Conservation (phyloP, 2,113 vertebrate genomes). For the Dryoscopus gambensis region DNA sequence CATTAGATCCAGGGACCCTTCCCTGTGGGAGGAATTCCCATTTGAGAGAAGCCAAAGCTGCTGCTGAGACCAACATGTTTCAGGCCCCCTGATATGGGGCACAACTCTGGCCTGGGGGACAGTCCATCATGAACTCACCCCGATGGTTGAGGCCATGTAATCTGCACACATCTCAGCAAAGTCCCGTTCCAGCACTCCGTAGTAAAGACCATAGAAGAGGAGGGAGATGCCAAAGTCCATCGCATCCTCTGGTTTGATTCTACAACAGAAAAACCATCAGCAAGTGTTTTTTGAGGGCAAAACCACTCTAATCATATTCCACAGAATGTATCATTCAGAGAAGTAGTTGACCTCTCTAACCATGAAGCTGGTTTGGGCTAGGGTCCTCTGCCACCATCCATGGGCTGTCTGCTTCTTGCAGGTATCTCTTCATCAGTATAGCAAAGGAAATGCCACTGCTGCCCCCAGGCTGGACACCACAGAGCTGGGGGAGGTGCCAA, state of each 20-base stretch:
- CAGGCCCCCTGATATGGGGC: fast-evolving
- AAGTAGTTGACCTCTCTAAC: background rate
- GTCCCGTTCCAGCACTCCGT: constrained; percentile 93
- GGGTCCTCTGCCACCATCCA: background rate
- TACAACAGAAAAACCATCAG: constrained; percentile 32
- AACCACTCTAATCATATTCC: background rate
- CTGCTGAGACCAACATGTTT: background rate
- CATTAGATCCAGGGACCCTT: background rate
- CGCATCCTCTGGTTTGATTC: constrained; percentile 95
- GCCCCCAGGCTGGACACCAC: no score
- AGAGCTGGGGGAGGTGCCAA: background rate
- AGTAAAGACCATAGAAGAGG: constrained; percentile 96
- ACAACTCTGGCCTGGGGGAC: background rate
- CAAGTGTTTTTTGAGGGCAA: background rate
- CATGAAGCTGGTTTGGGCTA: background rate
- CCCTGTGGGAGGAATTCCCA: fast-evolving
- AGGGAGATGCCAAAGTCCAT: constrained; percentile 98
- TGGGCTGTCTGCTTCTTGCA: background rate
- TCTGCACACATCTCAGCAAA: constrained; percentile 99
- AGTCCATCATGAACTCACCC: constrained; percentile 69
- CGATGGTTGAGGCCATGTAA: constrained; percentile 97
- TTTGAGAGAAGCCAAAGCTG: background rate
- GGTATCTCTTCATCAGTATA: background rate
- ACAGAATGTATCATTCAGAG: background rate
- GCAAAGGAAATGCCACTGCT: background rate